A percentile compares a stretch with the other conserved stretches of the same genome.
Conservation (phyloP, 2,797 vertebrate genomes). For the Phataginus tetradactyla region DNA sequence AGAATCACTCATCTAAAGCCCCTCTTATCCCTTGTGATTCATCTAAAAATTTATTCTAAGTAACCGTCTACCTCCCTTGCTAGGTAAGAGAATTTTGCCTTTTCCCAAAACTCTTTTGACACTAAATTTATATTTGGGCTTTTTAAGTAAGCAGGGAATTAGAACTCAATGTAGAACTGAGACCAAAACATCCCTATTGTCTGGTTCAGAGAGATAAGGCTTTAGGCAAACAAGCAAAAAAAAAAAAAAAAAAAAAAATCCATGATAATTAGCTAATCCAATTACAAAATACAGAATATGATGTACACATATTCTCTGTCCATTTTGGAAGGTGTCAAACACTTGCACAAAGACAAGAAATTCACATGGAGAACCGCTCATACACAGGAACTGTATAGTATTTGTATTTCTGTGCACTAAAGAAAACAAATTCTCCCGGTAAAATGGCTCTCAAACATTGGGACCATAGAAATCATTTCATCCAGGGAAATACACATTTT, state of each 20-base stretch:
- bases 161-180: slow-evolving; percentile 29
- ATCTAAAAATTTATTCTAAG: not conserved
- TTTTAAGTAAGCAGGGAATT: slow-evolving; percentile 30
- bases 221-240: not conserved
- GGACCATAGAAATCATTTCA: not conserved
- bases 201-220: slow-evolving; percentile 51
- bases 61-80: not conserved
- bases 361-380: not conserved
- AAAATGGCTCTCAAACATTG: not conserved
- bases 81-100: slow-evolving; percentile 10
- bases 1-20: not conserved
- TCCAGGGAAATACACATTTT: not conserved
- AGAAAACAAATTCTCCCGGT: not conserved
- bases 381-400: not conserved
- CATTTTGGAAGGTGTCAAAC: not conserved
- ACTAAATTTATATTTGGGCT: not conserved
- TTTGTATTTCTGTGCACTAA: not conserved
- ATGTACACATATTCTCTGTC: not conserved
- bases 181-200: not conserved
- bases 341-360: not conserved
- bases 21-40: not conserved
- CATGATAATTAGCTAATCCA: not conserved
- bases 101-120: not conserved
- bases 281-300: slow-evolving; percentile 4
- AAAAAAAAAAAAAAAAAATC: not conserved